Base-by-base conservation (phyloP, 2,113 vertebrate genomes). In the Emydura subglobosa region DNA sequence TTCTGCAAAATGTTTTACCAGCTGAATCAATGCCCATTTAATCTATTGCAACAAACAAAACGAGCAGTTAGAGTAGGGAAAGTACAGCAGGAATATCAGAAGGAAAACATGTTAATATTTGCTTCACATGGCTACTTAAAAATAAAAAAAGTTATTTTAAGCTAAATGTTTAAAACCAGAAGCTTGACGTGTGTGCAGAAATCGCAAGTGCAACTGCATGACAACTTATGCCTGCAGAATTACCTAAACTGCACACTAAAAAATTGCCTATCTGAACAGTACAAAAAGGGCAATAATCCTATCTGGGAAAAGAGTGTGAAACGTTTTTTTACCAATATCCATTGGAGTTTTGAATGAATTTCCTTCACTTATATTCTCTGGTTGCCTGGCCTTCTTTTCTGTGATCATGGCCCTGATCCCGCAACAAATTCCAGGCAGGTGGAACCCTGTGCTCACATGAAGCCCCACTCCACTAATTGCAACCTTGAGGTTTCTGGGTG, bases 341-440 rank as follows among this genome's bases (percentile, higher is more conserved):
- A 22, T 17, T 3, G 34, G 82, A 42, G n/a, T 2, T 83, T 21
- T 31, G 7, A 55, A 4, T 0, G 34, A 51, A n/a, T 5, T 19
- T 0, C 1, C 3, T 57, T 11, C 87, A 3, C 49, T 24, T 10
- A 17, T 2, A 31, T 72, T 29, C 53, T 54, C n/a, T 22, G n/a
- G n/a, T 21, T 12, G 79, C 80, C 74, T 50, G 59, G 3, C 13
- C 13, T 39, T 86, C 51, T 81, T 21, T 76, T 42, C 57, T 54
- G 25, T 2, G 2, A 3, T 0, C 9, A 39, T 0, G 10, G 42
- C 12, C 5, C 0, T 10, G 27, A 5, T 14, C 76, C 76, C 5
- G 19, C 65, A 29, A 10, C 4, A 3, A 68, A 49, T 12, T 31
- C 74, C 49, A 0, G 0, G 1, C 34, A 5, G 49, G 1, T 0